phyloP scores from a whole-genome alignment of 2,797 vertebrate genomes.

The Lithobates pipiens region DNA sequence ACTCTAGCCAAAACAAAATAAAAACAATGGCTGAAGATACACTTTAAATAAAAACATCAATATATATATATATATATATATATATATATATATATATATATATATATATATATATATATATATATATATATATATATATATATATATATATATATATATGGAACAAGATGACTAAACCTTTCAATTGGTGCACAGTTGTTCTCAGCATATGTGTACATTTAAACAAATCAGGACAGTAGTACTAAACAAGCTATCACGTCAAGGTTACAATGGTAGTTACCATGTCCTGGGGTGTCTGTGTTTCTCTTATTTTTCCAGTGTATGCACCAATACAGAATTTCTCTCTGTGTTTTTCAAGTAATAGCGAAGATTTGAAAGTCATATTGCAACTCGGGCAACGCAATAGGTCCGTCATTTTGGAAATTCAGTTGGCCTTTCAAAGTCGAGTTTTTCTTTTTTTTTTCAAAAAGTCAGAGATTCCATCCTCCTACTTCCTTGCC shows the following conservation, averaged over 20 bases:
- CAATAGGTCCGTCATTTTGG: slow-evolving; percentile 56
- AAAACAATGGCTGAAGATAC: too few species aligned
- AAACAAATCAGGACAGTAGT: not conserved
- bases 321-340: slow-evolving; percentile 69
- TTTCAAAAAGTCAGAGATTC: not conserved
- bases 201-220: too few species aligned
- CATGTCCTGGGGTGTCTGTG: slow-evolving; percentile 60
- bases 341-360: slow-evolving; percentile 68
- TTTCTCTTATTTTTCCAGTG: slow-evolving; percentile 50
- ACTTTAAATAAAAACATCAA: too few species aligned
- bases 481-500: not conserved
- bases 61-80: too few species aligned
- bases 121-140: too few species aligned
- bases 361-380: slow-evolving; percentile 64
- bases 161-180: too few species aligned
- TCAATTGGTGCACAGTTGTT: too few species aligned
- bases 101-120: too few species aligned
- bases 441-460: not conserved
- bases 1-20: too few species aligned
- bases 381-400: slow-evolving; percentile 64
- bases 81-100: too few species aligned
- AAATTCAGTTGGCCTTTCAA: not conserved
- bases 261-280: slow-evolving; percentile 46
- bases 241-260: not conserved
- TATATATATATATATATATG: too few species aligned